phyloP scores from a whole-genome alignment of 2,888 invertebrate genomes.

The Drosophila silvestris region DNA sequence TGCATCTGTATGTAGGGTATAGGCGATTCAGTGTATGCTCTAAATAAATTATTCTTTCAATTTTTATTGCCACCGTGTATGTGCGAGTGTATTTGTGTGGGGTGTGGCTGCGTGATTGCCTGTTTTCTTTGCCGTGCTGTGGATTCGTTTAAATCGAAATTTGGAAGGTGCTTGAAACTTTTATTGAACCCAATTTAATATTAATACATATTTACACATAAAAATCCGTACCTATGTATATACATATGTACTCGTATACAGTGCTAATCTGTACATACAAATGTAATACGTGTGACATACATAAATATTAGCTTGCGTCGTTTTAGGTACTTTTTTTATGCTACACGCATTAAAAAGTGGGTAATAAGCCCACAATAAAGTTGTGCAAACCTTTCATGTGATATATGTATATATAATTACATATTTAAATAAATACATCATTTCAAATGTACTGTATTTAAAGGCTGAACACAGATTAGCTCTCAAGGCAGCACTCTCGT shows the following conservation, averaged over 20 bases:
- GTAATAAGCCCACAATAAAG: not conserved
- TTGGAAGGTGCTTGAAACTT: slow-evolving; percentile 41
- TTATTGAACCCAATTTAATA: slow-evolving; percentile 63
- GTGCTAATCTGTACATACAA: slow-evolving; percentile 16
- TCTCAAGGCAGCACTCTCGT: not conserved
- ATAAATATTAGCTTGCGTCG: slow-evolving; percentile 11
- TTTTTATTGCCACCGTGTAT: slow-evolving; percentile 23
- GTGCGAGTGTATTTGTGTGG: not conserved
- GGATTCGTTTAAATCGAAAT: slow-evolving; percentile 30
- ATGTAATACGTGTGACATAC: not conserved
- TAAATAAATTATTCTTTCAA: slow-evolving; percentile 1
- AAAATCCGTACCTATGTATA: not conserved
- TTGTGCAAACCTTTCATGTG: not conserved
- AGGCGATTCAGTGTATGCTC: not conserved
- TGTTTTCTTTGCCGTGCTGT: slow-evolving; percentile 7
- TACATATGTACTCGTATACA: slow-evolving; percentile 12
- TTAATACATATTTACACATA: slow-evolving; percentile 21
- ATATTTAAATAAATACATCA: not conserved
- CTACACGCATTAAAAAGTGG: slow-evolving; percentile 8
- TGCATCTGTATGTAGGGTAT: slow-evolving; percentile 2
- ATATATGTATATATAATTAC: not conserved
- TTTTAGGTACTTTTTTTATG: slow-evolving; percentile 4
- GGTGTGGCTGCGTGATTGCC: slow-evolving; percentile 15
- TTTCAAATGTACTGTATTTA: not conserved
- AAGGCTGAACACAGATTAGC: not conserved